phyloP scores from a whole-genome alignment of 2,113 vertebrate species.

The Anser brachyrhynchus region DNA sequence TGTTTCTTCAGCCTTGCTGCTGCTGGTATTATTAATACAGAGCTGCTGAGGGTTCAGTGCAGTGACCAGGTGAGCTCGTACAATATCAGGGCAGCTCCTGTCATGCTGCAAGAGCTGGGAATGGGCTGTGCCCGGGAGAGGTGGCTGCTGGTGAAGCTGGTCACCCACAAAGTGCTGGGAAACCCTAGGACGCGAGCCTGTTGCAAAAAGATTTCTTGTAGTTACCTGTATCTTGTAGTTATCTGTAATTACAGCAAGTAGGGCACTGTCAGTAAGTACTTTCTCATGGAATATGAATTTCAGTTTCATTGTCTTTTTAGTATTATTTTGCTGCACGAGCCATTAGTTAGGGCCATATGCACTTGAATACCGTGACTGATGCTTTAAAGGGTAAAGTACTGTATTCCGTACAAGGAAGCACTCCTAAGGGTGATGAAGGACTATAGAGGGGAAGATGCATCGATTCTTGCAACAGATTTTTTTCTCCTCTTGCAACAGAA shows the following conservation, averaged over 20 bases:
- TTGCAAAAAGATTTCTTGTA: background rate
- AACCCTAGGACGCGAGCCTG: background rate
- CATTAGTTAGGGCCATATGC: background rate
- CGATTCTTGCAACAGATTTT: background rate
- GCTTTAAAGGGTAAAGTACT: background rate
- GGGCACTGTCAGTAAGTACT: background rate
- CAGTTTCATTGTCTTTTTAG: background rate
- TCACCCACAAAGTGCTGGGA: fast-evolving
- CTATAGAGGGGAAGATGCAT: fast-evolving
- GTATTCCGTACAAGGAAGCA: background rate
- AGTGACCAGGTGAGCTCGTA: background rate
- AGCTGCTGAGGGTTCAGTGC: background rate
- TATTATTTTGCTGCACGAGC: background rate
- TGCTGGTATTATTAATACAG: background rate
- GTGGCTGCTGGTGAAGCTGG: background rate
- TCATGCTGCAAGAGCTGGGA: background rate
- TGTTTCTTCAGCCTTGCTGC: slow-evolving; percentile 37
- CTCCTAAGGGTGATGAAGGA: background rate
- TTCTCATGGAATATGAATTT: background rate
- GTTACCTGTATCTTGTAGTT: background rate
- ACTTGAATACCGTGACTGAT: background rate
- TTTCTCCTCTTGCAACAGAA: background rate
- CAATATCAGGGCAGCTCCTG: background rate
- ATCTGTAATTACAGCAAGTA: background rate
- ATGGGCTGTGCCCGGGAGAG: background rate